Percentiles rank a stretch among this genome's conserved stretches.
These are phyloP conservation scores for Trididemnum nubilum DNA, from an alignment of 23 tunicate species.

Conservation along the genomic window DNA sequence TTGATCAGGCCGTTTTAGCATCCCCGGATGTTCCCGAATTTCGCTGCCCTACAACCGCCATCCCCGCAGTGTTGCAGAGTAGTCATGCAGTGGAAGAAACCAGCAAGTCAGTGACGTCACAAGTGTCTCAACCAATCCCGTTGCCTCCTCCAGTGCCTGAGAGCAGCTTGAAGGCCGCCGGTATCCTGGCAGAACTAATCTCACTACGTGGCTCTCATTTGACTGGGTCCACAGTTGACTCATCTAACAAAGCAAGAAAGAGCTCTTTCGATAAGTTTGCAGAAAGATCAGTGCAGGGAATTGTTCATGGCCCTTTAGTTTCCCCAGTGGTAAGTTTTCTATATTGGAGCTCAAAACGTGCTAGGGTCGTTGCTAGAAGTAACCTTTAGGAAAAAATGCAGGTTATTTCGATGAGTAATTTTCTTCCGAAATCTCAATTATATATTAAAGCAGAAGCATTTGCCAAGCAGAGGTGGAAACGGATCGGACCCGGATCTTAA, in stretches of 20 bases:
- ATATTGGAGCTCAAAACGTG: background rate
- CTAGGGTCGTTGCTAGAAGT: background rate
- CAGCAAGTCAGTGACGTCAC: background rate
- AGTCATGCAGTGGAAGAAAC: background rate
- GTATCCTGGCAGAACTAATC: slow-evolving; percentile 40
- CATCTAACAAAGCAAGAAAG: background rate
- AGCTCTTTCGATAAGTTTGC: background rate
- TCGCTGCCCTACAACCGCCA: background rate
- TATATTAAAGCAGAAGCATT: too few species aligned
- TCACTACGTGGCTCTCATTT: slow-evolving; percentile 29
- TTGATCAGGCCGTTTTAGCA: background rate
- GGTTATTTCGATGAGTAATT: too few species aligned
- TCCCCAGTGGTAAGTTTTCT: slow-evolving; percentile 15
- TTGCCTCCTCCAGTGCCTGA: slow-evolving; percentile 29
- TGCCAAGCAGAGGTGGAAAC: too few species aligned
- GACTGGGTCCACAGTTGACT: background rate
- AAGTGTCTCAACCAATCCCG: background rate
- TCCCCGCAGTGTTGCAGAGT: background rate
- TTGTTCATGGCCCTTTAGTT: background rate
- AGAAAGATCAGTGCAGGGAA: background rate
- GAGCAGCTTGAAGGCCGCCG: background rate
- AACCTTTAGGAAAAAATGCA: too few species aligned
- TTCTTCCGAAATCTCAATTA: too few species aligned
- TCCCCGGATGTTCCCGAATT: background rate
- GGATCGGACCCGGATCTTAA: too few species aligned